These are phyloP conservation scores for Neelides folsomi DNA, from an alignment of 2,888 invertebrate genomes.

Conservation along the genomic window DNA sequence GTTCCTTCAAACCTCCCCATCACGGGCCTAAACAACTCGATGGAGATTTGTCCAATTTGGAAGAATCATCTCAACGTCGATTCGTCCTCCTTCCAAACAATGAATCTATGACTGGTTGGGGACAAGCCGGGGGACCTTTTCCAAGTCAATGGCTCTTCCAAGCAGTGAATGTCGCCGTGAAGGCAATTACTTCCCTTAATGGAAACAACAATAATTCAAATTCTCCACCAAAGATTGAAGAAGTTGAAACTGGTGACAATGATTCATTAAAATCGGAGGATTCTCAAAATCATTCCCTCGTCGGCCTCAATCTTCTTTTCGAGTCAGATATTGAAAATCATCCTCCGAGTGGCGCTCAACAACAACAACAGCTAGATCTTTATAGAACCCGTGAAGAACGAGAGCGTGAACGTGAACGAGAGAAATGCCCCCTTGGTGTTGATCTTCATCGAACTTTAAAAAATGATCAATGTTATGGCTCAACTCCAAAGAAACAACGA, in stretches of 20 bases:
- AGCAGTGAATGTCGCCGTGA: conserved; percentile 31
- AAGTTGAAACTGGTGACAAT: too few species aligned
- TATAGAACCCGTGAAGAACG: too few species aligned
- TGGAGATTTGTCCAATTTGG: not conserved
- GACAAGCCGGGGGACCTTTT: conserved; percentile 29
- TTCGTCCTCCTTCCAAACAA: conserved; percentile 27
- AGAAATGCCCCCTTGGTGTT: too few species aligned
- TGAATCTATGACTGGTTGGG: conserved; percentile 28
- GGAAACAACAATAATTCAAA: conserved; percentile 6
- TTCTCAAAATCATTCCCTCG: too few species aligned
- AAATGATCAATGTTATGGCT: not conserved
- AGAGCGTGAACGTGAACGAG: too few species aligned
- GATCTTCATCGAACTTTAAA: too few species aligned
- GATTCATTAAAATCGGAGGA: too few species aligned
- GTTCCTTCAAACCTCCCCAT: not conserved
- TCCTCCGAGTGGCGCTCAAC: too few species aligned
- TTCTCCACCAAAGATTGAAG: not conserved
- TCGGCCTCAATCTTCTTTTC: too few species aligned
- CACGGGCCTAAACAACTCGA: not conserved
- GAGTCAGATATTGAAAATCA: too few species aligned
- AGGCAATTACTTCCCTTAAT: conserved; percentile 13
- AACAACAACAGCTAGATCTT: too few species aligned
- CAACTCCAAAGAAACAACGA: conserved; percentile 11
- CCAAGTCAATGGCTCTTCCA: conserved; percentile 32
- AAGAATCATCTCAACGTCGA: not conserved